Base-by-base conservation (phyloP, 2,797 vertebrate species). In the Acridotheres tristis region DNA sequence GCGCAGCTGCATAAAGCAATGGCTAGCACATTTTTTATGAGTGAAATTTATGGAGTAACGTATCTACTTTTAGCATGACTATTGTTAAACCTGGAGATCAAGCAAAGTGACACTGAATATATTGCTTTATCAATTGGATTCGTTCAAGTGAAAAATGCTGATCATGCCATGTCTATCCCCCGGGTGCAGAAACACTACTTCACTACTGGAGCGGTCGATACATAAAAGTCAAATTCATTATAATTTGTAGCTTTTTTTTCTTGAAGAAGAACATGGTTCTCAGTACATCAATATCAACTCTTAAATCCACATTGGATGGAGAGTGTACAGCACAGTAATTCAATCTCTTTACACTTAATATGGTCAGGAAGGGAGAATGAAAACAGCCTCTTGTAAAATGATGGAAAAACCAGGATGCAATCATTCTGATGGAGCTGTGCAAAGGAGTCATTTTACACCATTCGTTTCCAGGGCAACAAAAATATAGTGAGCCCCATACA, bases 181-280 rank as follows among this genome's bases (percentile, higher is more conserved):
- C 96, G 97, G 97, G 98, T 97, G 96, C 97, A 97, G 97, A 98
- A 98, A 98, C 97, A 97, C 95, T 98, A 97, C 98, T 98, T 98
- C 98, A 98, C 97, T 97, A 97, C 97, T 97, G 97, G 97, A 98
- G 96, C 63, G 73, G 98, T 98, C 97, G 90, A 98, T 98, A 98
- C 96, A 98, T 98, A 98, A 98, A 98, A 98, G 98, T 98, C 98
- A 98, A 98, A 98, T 98, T 98, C 98, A 98, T 98, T 98, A 98
- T 98, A 98, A 98, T 98, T 98, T 98, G 98, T 97, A 97, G 97
- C 96, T 96, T 97, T 98, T 98, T 97, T 98, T 97, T 74, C 96
- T 96, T 97, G 97, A 98, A 98, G 97, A 98, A 98, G 98, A 97
- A 97, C 80, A 23, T 84, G 88, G 96, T 98, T 98, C 98, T 98